Base-by-base conservation (phyloP, 2,888 invertebrate species). In the Xestia rhomboidea region DNA sequence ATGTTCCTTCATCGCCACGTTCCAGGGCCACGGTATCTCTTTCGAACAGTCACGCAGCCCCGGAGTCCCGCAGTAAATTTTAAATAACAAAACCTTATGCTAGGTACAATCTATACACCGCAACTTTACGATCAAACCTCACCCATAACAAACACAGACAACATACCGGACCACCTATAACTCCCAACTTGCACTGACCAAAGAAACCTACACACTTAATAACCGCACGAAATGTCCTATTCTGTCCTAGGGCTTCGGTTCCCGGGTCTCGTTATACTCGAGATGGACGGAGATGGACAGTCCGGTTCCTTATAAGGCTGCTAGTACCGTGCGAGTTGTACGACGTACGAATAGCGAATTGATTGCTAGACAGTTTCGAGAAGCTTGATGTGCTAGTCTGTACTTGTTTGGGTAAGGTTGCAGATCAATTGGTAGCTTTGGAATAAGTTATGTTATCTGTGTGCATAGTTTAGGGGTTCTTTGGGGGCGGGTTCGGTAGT, bases 261-360 rank as follows among this genome's bases (percentile, higher is more conserved):
- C 75, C 51, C 49, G 69, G n/a, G 57, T 62, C 81, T 87, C 76
- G 86, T 82, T 77, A 77, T 64, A 70, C 13, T 18, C 38, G 66
- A 73, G 85, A 87, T 76, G 81, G 87, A 86, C 88, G 60, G 69
- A 73, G 87, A 84, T 76, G 81, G 87, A 86, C 86, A 68, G 74
- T 21, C 64, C 57, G 63, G 41, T 13, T 72, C 86, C 86, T 74
- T 86, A 46, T 88, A 86, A 27, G 88, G 86, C 10, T 57, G 63
- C 62, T 44, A 8, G 54, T 57, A 46, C 78, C 79, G 83, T 73
- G 68, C 74, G 86, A 78, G 77, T 41, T 57, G 49, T 68, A 68
- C 64, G 73, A 38, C 51, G 73, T 44, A 77, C 88, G 75, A 85
- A 78, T 82, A 57, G 60, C 67, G 76, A 85, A 85, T 86, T 87